A percentile compares a stretch with the other conserved stretches of the same genome.
phyloP scores from a whole-genome alignment of 2,888 invertebrate genomes.

The Papilio protenor region DNA sequence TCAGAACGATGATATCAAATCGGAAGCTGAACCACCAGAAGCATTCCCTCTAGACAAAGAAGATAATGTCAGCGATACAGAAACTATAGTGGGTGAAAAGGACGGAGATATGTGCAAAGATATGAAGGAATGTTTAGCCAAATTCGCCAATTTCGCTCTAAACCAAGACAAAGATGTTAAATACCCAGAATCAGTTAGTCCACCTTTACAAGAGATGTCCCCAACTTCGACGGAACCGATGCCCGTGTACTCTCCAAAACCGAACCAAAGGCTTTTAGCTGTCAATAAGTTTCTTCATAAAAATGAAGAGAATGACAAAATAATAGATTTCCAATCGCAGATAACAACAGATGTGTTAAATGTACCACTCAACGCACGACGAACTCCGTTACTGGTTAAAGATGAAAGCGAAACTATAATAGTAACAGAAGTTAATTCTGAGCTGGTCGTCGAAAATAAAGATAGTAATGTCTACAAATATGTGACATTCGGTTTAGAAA shows the following conservation, averaged over 20 bases:
- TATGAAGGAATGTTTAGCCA: constrained; percentile 75
- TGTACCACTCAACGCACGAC: constrained; percentile 64
- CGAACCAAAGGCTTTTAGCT: constrained; percentile 64
- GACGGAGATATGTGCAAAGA: constrained; percentile 65
- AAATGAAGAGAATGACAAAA: constrained; percentile 53
- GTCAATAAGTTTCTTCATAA: constrained; percentile 67
- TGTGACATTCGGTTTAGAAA: constrained; percentile 74
- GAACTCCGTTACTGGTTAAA: constrained; percentile 58
- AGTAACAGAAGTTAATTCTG: constrained; percentile 46
- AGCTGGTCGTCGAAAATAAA: constrained; percentile 52
- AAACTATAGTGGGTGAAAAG: constrained; percentile 69
- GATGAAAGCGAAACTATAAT: constrained; percentile 55
- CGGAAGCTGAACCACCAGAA: constrained; percentile 71
- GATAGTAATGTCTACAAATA: constrained; percentile 73
- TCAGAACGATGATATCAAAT: constrained; percentile 53
- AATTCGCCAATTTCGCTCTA: constrained; percentile 72
- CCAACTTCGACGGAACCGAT: constrained; percentile 69
- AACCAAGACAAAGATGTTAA: constrained; percentile 55
- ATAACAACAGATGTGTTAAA: constrained; percentile 59
- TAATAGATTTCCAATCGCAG: constrained; percentile 58
- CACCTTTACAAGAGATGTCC: constrained; percentile 77
- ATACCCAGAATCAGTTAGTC: constrained; percentile 75
- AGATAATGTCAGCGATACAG: constrained; percentile 68
- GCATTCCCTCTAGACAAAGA: constrained; percentile 71
- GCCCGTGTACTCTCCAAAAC: constrained; percentile 68